Percentiles rank a stretch among this genome's conserved stretches.
phyloP scores from a whole-genome alignment of 2,797 vertebrate species.

The Schizothorax lantsangensis region DNA sequence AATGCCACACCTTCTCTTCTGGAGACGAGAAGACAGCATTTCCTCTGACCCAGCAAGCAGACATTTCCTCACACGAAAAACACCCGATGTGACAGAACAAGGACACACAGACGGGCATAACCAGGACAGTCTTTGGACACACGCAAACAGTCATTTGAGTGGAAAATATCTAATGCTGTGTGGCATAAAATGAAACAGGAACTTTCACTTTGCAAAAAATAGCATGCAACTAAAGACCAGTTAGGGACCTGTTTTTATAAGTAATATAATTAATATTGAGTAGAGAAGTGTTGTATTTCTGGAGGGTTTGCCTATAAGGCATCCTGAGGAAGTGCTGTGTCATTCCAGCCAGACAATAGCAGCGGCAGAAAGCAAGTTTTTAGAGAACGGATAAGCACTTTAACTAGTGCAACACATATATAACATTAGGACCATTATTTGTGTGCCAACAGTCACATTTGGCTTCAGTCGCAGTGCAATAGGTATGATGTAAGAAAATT shows the following conservation, averaged over 20 bases:
- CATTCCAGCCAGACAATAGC: slow-evolving; percentile 43
- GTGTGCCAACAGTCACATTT: neutral
- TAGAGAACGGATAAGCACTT: neutral
- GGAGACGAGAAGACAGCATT: slow-evolving; percentile 13
- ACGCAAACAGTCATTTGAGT: neutral
- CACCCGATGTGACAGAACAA: slow-evolving; percentile 17
- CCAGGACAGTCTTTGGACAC: slow-evolving; percentile 43
- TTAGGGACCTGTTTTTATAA: neutral
- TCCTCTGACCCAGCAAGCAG: slow-evolving; percentile 11
- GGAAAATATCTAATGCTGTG: slow-evolving; percentile 23
- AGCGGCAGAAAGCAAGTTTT: neutral
- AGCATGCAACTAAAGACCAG: neutral
- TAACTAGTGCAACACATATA: neutral
- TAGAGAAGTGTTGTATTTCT: neutral
- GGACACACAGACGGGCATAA: slow-evolving; percentile 15
- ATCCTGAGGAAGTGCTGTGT: slow-evolving; percentile 60
- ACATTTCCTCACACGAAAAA: slow-evolving; percentile 12
- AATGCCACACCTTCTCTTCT: slow-evolving; percentile 22
- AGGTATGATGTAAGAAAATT: slow-evolving; percentile 22
- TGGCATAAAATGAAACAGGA: slow-evolving; percentile 17
- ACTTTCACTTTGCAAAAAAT: neutral
- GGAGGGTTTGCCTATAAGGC: slow-evolving; percentile 30
- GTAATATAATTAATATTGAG: neutral
- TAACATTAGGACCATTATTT: neutral
- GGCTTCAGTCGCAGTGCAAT: neutral